phyloP scores from a whole-genome alignment of 2,888 invertebrate species.

The Chloromyia formosa region DNA sequence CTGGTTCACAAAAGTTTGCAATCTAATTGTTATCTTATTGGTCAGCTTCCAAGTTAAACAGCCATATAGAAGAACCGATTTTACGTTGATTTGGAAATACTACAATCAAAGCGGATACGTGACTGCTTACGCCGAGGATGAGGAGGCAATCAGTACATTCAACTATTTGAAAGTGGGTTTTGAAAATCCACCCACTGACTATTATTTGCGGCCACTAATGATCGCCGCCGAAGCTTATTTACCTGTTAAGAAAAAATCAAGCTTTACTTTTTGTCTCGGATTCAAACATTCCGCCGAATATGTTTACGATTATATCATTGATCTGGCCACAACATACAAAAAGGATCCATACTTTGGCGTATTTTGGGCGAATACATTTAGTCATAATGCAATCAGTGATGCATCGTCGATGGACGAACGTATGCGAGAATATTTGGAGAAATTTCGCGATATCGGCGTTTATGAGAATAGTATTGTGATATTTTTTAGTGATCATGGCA shows the following conservation, averaged over 20 bases:
- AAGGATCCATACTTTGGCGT: conserved; percentile 71
- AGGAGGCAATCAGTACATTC: conserved; percentile 69
- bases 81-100: conserved; percentile 79
- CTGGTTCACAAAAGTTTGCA: no score
- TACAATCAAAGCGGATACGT: conserved; percentile 73
- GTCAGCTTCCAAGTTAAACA: no score
- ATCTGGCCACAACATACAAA: conserved; percentile 70
- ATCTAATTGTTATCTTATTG: no score
- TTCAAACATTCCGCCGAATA: conserved; percentile 69
- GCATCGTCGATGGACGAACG: conserved; percentile 74
- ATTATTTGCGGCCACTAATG: conserved; percentile 76
- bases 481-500: conserved; percentile 82
- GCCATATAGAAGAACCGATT: no score
- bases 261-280: conserved; percentile 67
- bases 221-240: conserved; percentile 69
- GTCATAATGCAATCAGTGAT: conserved; percentile 75
- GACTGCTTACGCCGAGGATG: conserved; percentile 80
- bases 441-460: conserved; percentile 69
- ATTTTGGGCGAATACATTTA: conserved; percentile 81
- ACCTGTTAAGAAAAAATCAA: conserved; percentile 63
- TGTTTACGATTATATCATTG: conserved; percentile 70
- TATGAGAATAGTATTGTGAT: conserved; percentile 74
- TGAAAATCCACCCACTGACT: conserved; percentile 75
- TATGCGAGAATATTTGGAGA: conserved; percentile 69
- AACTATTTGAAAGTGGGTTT: conserved; percentile 76